phyloP scores from a whole-genome alignment of 2,888 invertebrate genomes.

The Ophraella communa region DNA sequence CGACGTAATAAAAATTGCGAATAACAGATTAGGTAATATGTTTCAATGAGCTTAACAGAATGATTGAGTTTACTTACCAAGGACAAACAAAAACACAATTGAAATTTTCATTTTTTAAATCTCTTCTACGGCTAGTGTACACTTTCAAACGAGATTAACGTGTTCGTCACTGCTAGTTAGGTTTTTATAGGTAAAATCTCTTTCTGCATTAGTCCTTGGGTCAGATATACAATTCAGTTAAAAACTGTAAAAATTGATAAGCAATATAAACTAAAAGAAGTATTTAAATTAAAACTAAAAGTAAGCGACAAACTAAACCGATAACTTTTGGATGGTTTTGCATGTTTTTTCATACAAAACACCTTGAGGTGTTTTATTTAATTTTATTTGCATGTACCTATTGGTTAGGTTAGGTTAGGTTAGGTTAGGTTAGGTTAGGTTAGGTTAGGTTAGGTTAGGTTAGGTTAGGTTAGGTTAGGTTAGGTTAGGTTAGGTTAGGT shows the following conservation, averaged over 20 bases:
- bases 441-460: no score
- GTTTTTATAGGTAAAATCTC: slow-evolving; percentile 38
- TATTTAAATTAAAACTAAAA: no score
- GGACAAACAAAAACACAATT: slow-evolving; percentile 41
- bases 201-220: slow-evolving; percentile 35
- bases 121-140: no score
- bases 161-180: slow-evolving; percentile 13
- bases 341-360: no score
- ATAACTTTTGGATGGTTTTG: no score
- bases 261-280: background rate
- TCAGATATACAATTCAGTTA: background rate
- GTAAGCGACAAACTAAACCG: no score
- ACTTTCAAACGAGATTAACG: slow-evolving; percentile 22
- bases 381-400: no score
- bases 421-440: no score
- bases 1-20: background rate
- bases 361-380: no score
- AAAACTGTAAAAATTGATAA: background rate
- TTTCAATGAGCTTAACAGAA: slow-evolving; percentile 15
- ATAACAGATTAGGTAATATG: slow-evolving; percentile 1
- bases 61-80: slow-evolving; percentile 41
- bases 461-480: no score
- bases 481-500: no score
- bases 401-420: no score
- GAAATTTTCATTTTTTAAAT: slow-evolving; percentile 45